phyloP scores from a whole-genome alignment of 2,888 invertebrate genomes.

The Diaphora mendica region DNA sequence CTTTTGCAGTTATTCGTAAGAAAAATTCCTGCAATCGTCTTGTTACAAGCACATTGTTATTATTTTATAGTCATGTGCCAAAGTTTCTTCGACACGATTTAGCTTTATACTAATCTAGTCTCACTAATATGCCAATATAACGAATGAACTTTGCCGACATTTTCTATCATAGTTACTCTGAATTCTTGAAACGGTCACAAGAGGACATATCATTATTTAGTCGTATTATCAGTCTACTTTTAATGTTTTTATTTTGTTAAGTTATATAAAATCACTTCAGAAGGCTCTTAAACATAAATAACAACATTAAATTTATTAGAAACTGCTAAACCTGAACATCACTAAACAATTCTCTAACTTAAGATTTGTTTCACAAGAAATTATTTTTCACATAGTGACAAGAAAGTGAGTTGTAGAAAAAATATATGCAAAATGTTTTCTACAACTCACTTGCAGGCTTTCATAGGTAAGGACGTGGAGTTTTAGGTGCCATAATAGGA shows the following conservation, averaged over 20 bases:
- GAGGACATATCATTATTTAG: too few relatives aligned
- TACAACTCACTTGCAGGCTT: not conserved
- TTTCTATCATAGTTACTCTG: too few relatives aligned
- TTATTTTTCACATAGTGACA: not conserved
- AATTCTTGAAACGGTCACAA: too few relatives aligned
- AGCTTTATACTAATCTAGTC: not conserved
- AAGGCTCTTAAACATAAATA: too few relatives aligned
- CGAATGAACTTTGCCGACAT: too few relatives aligned
- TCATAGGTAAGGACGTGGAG: slow-evolving; percentile 36
- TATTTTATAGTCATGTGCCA: not conserved
- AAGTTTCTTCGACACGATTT: not conserved
- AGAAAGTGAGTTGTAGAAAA: too few relatives aligned
- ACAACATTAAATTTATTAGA: too few relatives aligned
- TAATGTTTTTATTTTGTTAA: too few relatives aligned
- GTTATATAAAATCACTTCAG: too few relatives aligned
- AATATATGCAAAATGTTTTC: not conserved
- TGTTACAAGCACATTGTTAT: slow-evolving; percentile 29
- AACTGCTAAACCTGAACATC: not conserved
- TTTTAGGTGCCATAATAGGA: slow-evolving; percentile 68
- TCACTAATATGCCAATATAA: not conserved
- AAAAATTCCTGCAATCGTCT: slow-evolving; percentile 20
- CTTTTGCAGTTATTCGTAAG: slow-evolving; percentile 38
- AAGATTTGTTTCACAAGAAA: not conserved
- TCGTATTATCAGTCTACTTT: too few relatives aligned
- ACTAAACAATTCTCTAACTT: not conserved